Evolutionary conservation across 2,113 vertebrate genomes (phyloP), one percentile per base, ranked within the genome.

Genomic region (Prunella fulvescens): DNA sequence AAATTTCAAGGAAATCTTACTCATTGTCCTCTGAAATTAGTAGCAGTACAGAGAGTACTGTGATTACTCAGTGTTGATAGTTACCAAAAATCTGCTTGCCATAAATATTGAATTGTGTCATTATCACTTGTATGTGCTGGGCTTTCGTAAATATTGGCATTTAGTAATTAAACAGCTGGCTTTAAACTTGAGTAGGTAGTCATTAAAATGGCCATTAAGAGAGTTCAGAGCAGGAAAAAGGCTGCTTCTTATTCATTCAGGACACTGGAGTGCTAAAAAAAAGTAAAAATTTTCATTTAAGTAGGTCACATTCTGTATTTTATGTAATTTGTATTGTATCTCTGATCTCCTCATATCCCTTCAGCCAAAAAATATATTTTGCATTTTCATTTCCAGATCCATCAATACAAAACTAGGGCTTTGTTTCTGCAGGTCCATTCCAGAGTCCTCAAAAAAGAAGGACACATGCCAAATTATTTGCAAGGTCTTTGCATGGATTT

Each of bases 161-260:
- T 88, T 48, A 31, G 44, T 83, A 93, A 81, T 78, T 80, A 93
- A 72, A 47, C 11, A 80, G 12, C 79, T 93, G 71, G 13, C 58
- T 90, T 58, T 85, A 83, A 93, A 80, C 39, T 88, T 79, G 29
- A 89, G 45, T 50, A 82, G 54, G 25, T 23, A 69, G 78, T 50
- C 39, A 82, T 82, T 89, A 80, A 87, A 87, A 80, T 71, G 70
- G 35, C 31, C 66, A 81, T 70, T 91, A 94, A 44, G 77, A 84
- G 23, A 56, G 33, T 33, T 87, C 39, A 82, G 61, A 90, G 35
- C 6, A 78, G 51, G 12, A 51, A 78, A 88, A 91, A 79, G 14
- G 17, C 61, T 86, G 18, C 29, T 95, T 39, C 65, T 94, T 85
- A 44, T 53, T 64, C 28, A 71, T 84, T 39, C 44, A 60, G 67